Conservation (phyloP, 2,113 vertebrate species). For the Mobula birostris region DNA sequence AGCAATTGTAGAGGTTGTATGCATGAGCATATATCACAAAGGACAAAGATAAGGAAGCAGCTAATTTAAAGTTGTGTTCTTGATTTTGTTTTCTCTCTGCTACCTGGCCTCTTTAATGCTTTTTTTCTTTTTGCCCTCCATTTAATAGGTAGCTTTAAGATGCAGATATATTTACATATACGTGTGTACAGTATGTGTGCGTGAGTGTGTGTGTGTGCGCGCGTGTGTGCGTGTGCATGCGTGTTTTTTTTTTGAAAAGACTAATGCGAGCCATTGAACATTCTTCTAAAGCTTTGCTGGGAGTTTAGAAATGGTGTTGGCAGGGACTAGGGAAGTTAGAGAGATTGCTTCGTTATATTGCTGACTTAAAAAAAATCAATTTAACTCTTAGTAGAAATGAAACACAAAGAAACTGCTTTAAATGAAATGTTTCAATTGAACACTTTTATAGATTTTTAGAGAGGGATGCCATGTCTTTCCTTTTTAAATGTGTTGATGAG, state of each 20-base stretch:
- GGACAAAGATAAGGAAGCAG: background rate
- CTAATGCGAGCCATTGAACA: background rate
- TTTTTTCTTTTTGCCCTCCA: background rate
- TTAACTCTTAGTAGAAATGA: constrained; percentile 19
- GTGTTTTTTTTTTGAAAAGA: background rate
- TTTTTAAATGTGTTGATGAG: constrained; percentile 8
- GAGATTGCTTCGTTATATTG: background rate
- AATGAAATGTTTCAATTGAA: constrained; percentile 31
- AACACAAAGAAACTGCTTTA: constrained; percentile 30
- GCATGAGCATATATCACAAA: background rate
- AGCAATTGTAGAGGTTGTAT: background rate
- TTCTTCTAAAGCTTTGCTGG: background rate
- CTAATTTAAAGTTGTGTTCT: constrained; percentile 19
- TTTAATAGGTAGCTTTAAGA: constrained; percentile 26
- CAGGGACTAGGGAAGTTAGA: background rate
- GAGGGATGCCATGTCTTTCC: background rate
- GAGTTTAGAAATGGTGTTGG: background rate
- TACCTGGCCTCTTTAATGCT: background rate
- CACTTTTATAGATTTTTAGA: constrained; percentile 35
- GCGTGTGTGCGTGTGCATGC: too few species aligned
- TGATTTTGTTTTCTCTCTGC: background rate
- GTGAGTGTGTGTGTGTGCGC: background rate
- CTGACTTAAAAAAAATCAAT: constrained; percentile 6
- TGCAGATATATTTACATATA: constrained; percentile 27
- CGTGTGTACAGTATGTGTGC: background rate